Percentiles rank a stretch among this genome's conserved stretches.
Evolutionary conservation across 2,888 invertebrate genomes (phyloP).

Genomic region (Lamproptera curius): DNA sequence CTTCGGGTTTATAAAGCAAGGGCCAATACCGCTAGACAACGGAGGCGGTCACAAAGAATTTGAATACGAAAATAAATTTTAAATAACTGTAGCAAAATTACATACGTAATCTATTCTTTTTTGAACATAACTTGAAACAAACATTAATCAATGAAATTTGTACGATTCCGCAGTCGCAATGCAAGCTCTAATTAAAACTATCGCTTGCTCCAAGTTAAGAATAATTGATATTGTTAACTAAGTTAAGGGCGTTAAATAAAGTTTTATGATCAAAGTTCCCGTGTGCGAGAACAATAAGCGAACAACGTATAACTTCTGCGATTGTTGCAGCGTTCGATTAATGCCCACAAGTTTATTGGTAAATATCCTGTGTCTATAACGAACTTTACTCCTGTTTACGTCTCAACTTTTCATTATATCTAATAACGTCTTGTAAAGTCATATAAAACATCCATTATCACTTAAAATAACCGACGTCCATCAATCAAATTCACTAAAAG

Average conservation of each 20-base stretch:
- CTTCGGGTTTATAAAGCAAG: too few species aligned
- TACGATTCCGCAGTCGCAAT: slow-evolving; percentile 20
- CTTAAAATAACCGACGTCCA: too few species aligned
- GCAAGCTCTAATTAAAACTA: slow-evolving; percentile 43
- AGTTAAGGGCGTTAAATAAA: slow-evolving; percentile 47
- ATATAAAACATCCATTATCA: too few species aligned
- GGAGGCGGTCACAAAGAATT: too few species aligned
- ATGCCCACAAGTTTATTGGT: slow-evolving; percentile 40
- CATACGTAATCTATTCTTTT: too few species aligned
- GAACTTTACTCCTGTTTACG: slow-evolving; percentile 29
- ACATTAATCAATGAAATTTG: slow-evolving; percentile 11
- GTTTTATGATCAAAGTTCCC: slow-evolving; percentile 53
- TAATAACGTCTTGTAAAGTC: too few species aligned
- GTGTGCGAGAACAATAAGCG: slow-evolving; percentile 46
- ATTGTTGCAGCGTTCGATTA: slow-evolving; percentile 37
- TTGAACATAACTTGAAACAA: too few species aligned
- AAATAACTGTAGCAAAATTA: too few species aligned
- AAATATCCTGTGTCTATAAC: slow-evolving; percentile 36
- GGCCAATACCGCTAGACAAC: too few species aligned
- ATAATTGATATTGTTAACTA: slow-evolving; percentile 40
- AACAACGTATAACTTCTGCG: slow-evolving; percentile 47
- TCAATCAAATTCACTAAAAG: too few species aligned
- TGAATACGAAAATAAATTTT: too few species aligned
- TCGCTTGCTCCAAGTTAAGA: slow-evolving; percentile 33
- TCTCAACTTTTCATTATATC: too few species aligned